These are phyloP conservation scores for Brachyptera putata DNA, from an alignment of 2,888 invertebrate species.

Conservation along the genomic window DNA sequence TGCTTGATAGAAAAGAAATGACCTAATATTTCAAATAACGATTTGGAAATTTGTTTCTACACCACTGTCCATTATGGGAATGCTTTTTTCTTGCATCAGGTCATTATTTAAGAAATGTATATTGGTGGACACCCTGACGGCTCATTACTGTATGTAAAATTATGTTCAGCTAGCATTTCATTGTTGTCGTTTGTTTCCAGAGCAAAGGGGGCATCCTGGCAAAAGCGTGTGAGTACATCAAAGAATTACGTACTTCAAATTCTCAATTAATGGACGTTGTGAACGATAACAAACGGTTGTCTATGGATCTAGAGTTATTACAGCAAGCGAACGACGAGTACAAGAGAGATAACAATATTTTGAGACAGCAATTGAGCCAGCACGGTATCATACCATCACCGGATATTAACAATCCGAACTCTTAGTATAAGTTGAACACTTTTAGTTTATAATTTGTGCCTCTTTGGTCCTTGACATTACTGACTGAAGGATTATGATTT, in stretches of 20 bases:
- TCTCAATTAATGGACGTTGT: constrained; percentile 61
- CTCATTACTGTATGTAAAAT: no score
- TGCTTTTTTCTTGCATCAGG: no score
- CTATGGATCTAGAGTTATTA: constrained; percentile 63
- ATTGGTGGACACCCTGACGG: no score
- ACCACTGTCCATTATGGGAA: no score
- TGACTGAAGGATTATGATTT: constrained; percentile 6
- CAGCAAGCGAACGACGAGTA: constrained; percentile 68
- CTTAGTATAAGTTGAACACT: constrained; percentile 8
- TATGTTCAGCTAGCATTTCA: no score
- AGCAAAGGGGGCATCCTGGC: constrained; percentile 94
- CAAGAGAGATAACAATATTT: constrained; percentile 69
- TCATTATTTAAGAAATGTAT: no score
- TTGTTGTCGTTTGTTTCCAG: no score
- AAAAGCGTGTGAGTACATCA: constrained; percentile 93
- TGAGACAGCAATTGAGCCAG: constrained; percentile 62
- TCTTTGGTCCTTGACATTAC: constrained; percentile 10
- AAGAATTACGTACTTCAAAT: constrained; percentile 74
- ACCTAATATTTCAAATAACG: no score
- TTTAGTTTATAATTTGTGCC: constrained; percentile 3
- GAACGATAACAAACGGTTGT: constrained; percentile 68
- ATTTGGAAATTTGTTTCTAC: no score
- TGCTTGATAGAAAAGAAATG: no score
- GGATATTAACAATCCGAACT: constrained; percentile 21
- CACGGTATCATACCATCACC: constrained; percentile 54